Base-by-base conservation (phyloP, 2,113 vertebrate species). In the Cololabis saira region DNA sequence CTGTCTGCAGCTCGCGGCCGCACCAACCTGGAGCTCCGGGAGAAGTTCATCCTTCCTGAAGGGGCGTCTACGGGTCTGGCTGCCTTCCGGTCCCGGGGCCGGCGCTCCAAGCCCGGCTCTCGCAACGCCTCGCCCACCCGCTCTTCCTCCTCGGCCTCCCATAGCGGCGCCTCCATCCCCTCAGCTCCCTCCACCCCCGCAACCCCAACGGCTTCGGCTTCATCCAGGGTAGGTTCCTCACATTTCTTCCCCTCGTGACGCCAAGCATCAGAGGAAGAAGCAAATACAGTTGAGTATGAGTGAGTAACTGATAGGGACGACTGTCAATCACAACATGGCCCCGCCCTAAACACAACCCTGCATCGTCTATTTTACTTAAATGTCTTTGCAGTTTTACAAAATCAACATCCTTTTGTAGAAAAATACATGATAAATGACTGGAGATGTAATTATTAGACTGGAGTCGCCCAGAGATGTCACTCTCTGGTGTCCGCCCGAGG, bases 41-140 rank as follows among this genome's bases (percentile, higher is more conserved):
- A 99, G 91, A 99, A 98, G 81, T 99, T 99, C 91, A 99, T 99
- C 89, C 89, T 99, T 9, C 97, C 96, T 0, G 98, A 99, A 51
- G 98, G 96, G 16, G 94, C 94, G 1, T 95, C 97, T 1, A 95
- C 96, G 88, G 95, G 96, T 5, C 95, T 99, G 93, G 95, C 97
- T 0, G 95, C 97, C 0, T 99, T 99, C 94, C 93, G 97, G 0
- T 96, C 96, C 0, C 92, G 97, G 45, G 98, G 97, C 27, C 94
- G 97, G 1, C 92, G 97, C 15, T 99, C 98, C 17, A 99, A 99
- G 16, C 98, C 98, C 0, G 97, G 96, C 9, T 99, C 98, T 44
- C 89, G 97, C 13, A 95, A 96, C 0, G 97, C 96, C 12, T 99
- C 98, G 1, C 97, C 98, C 0, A 98, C 97, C 0, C 94, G 97